A percentile compares a stretch with the other conserved stretches of the same genome.
phyloP scores from a whole-genome alignment of 2,888 invertebrate genomes.

The Neoascia interrupta region DNA sequence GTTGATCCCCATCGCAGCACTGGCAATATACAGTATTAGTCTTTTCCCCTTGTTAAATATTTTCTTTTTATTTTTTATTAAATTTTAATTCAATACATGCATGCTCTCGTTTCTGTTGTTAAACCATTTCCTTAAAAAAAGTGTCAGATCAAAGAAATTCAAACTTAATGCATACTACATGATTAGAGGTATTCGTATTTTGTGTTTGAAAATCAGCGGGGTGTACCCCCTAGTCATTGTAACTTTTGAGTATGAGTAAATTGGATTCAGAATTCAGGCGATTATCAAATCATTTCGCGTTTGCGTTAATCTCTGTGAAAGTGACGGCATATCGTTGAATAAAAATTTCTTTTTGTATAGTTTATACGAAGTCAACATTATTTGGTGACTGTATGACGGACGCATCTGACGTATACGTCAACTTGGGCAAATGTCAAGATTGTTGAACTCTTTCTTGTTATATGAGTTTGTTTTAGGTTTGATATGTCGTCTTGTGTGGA shows the following conservation, averaged over 20 bases:
- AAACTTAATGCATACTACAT: conserved; percentile 19
- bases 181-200: conserved; percentile 6
- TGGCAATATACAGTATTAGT: neutral
- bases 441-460: conserved; percentile 34
- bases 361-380: neutral
- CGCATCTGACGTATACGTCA: conserved; percentile 14
- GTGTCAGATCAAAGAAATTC: conserved; percentile 49
- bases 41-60: too few species aligned
- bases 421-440: conserved; percentile 56
- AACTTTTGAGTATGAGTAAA: too few species aligned
- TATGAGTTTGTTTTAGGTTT: conserved; percentile 24
- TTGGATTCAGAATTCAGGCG: conserved; percentile 27
- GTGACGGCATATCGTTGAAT: too few species aligned
- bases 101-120: neutral
- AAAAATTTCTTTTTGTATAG: conserved; percentile 1
- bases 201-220: conserved; percentile 19
- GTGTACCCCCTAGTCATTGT: neutral
- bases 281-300: conserved; percentile 25
- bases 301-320: conserved; percentile 46
- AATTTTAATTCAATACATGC: conserved; percentile 42
- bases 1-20: conserved; percentile 5
- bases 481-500: conserved; percentile 6
- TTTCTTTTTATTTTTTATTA: conserved; percentile 15
- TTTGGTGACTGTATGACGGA: conserved; percentile 4
- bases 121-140: conserved; percentile 1